Base-by-base conservation (phyloP, 2,888 invertebrate species). In the Himalopsyche japonica region DNA sequence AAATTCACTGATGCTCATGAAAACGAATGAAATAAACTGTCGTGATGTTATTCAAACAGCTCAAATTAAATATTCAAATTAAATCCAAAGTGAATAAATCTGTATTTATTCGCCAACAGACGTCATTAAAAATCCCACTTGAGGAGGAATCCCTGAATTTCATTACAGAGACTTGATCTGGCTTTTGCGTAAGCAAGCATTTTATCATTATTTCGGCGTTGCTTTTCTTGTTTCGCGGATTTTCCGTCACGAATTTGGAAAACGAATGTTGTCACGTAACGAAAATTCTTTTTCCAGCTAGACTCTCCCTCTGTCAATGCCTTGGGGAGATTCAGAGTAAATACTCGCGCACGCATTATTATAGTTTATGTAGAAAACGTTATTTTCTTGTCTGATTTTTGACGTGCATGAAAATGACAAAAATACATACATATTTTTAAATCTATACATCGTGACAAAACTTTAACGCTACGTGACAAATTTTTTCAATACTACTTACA, bases 201-300 rank as follows among this genome's bases (percentile, higher is more conserved):
- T 82, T 18, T 47, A 79, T 82, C 78, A 82, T 82, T 82, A 82
- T 82, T 82, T 43, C 48, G 49, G n/a, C 37, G 57, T 77, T 79
- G 24, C 37, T 76, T 43, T 43, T 43, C 79, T 30, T 80, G 27
- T 57, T 57, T 57, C 57, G 57, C 57, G 57, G 57, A 57, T 57
- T 57, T 57, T 57, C 57, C 57, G 57, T 57, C 57, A 57, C 57
- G 57, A 24, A 57, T 57, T 57, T 20, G 57, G 20, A 57, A 57
- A 57, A 57, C 32, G 34, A 49, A 80, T 32, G 84, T 81, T 84
- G 84, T 84, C 84, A 84, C 84, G 84, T 64, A 81, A 49, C 49
- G 77, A 80, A 57, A 84, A 84, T 48, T 77, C 76, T 84, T 84
- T 77, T 64, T 70, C 84, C 77, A 27, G 34, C 84, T 77, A 81